Evolutionary conservation across 1,140 invertebrate genomes (phyloP).

Genomic region (Microplitis mediator): DNA sequence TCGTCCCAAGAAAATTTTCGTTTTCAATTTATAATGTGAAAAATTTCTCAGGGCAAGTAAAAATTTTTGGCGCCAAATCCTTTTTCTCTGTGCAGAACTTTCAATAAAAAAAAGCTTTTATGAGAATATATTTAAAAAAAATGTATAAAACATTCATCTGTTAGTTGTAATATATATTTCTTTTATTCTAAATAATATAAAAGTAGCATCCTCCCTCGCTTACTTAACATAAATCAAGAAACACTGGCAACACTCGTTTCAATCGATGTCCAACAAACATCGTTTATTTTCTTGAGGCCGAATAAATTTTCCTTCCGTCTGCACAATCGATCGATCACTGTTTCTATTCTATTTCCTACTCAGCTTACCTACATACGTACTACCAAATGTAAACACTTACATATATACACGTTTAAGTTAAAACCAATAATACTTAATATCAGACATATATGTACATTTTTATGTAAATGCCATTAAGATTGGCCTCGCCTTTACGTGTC

Average conservation of each 20-base stretch:
- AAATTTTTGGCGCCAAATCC: too few relatives aligned
- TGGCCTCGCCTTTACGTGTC: constrained; percentile 29
- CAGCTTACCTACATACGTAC: background rate
- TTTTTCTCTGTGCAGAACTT: too few relatives aligned
- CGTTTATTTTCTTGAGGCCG: constrained; percentile 23
- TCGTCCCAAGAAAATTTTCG: too few relatives aligned
- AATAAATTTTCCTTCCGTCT: constrained; percentile 24
- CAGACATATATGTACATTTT: background rate
- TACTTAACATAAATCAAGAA: constrained; percentile 24
- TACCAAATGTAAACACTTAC: background rate
- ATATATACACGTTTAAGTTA: background rate
- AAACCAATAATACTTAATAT: background rate
- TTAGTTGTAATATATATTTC: background rate
- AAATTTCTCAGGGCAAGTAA: too few relatives aligned
- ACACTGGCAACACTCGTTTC: constrained; percentile 32
- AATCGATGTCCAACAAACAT: constrained; percentile 32
- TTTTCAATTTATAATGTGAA: too few relatives aligned
- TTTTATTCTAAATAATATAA: background rate
- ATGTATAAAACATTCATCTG: too few relatives aligned
- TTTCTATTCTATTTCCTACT: background rate
- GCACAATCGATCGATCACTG: constrained; percentile 13
- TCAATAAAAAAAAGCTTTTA: too few relatives aligned
- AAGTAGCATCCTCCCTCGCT: constrained; percentile 3
- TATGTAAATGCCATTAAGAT: constrained; percentile 4
- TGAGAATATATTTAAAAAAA: too few relatives aligned